Conservation (phyloP, 2,888 invertebrate species). For the Homarus gammarus region DNA sequence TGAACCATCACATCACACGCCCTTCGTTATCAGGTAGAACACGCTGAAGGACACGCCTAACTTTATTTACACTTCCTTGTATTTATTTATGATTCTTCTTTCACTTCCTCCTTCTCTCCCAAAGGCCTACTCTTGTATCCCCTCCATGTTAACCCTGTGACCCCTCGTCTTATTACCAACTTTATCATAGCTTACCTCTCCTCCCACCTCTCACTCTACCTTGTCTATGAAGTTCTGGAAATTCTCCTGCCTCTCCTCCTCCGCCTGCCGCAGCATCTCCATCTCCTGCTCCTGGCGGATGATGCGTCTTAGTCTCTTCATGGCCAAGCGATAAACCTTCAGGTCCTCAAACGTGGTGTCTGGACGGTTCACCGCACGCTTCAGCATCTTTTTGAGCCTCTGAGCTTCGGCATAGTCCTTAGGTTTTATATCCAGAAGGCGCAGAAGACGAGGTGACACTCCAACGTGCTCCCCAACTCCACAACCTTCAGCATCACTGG, state of each 20-base stretch:
- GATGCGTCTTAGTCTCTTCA: constrained; percentile 70
- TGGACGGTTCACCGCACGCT: constrained; percentile 72
- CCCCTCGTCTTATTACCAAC: too few relatives aligned
- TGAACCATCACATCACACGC: too few relatives aligned
- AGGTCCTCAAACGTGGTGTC: constrained; percentile 75
- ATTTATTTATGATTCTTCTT: too few relatives aligned
- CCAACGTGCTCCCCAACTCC: constrained; percentile 1
- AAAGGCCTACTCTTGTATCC: not conserved
- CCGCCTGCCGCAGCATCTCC: constrained; percentile 61
- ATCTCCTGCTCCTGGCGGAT: constrained; percentile 72
- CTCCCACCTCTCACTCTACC: constrained; percentile 30
- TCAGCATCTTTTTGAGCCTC: constrained; percentile 75
- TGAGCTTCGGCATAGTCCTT: constrained; percentile 69
- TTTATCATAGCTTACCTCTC: too few relatives aligned
- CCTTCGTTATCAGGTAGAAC: too few relatives aligned
- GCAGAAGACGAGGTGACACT: constrained; percentile 42
- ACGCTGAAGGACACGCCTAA: too few relatives aligned
- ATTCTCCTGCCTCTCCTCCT: constrained; percentile 44
- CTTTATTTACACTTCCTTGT: too few relatives aligned
- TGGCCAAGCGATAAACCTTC: constrained; percentile 70
- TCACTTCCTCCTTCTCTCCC: too few relatives aligned
- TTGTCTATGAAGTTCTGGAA: constrained; percentile 71
- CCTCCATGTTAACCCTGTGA: not conserved
- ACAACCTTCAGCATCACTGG: constrained; percentile 22
- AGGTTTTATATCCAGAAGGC: constrained; percentile 58